Evolutionary conservation across 37 sponge, comb jelly and placozoan species (phyloP).

Genomic region (Aphrocallistes beatrix): DNA sequence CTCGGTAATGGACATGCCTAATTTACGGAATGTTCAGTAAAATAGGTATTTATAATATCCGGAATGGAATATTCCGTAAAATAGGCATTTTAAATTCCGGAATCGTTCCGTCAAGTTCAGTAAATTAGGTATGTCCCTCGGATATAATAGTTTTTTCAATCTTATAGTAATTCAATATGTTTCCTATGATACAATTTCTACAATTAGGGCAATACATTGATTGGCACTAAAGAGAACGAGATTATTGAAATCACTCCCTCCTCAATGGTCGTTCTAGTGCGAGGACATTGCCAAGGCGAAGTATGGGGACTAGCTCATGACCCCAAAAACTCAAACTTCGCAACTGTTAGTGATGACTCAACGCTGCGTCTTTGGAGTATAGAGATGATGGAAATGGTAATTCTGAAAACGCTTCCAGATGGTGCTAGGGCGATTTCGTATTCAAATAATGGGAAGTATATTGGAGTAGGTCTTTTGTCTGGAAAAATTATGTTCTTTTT

Average conservation of each 20-base stretch:
- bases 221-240: conserved; percentile 86
- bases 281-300: conserved; percentile 75
- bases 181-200: too few relatives aligned
- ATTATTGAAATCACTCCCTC: conserved; percentile 59
- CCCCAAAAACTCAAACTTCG: conserved; percentile 42
- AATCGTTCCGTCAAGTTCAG: too few relatives aligned
- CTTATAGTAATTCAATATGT: too few relatives aligned
- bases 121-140: too few relatives aligned
- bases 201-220: conserved; percentile 37
- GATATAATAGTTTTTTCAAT: too few relatives aligned
- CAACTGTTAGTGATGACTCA: conserved; percentile 74
- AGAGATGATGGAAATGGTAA: conserved; percentile 26
- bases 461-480: conserved; percentile 74
- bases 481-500: conserved; percentile 21
- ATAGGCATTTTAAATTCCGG: too few relatives aligned
- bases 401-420: conserved; percentile 24
- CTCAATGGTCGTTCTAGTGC: neutral
- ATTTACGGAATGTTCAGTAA: too few relatives aligned
- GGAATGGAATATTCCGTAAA: too few relatives aligned
- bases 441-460: conserved; percentile 54
- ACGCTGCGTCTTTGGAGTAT: conserved; percentile 79
- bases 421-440: conserved; percentile 58
- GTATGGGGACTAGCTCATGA: conserved; percentile 80
- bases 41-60: too few relatives aligned
- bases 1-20: too few relatives aligned